A percentile compares a stretch with the other conserved stretches of the same genome.
These are phyloP conservation scores for Spodoptera picta DNA, from an alignment of 2,888 invertebrate species.

Conservation along the genomic window DNA sequence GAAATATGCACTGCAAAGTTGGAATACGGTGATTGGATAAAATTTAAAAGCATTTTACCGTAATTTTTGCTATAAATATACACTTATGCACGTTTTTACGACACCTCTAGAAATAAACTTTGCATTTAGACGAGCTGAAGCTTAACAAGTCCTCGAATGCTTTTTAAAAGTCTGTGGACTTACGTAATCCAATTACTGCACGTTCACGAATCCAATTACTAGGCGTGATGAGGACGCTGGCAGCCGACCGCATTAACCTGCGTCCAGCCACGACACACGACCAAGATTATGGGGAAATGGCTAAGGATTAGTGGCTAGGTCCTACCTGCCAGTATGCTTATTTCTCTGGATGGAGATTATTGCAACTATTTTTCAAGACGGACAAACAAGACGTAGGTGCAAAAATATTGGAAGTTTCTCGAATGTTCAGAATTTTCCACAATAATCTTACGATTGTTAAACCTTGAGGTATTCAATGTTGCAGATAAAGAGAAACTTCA, in stretches of 20 bases:
- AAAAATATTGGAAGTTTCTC: too few species aligned
- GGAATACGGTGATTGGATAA: too few species aligned
- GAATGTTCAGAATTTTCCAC: too few species aligned
- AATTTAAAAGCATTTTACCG: too few species aligned
- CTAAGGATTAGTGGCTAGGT: conserved; percentile 3
- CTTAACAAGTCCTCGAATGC: conserved; percentile 48
- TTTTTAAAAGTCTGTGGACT: conserved; percentile 46
- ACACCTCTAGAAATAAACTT: conserved; percentile 21
- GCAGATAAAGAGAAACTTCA: too few species aligned
- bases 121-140: conserved; percentile 29
- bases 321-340: conserved; percentile 1
- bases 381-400: too few species aligned
- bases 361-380: background rate
- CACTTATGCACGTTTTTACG: background rate
- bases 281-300: conserved; percentile 11
- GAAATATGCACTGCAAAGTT: too few species aligned
- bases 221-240: background rate
- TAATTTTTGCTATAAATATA: background rate
- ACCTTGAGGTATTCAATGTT: too few species aligned
- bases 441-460: too few species aligned
- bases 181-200: conserved; percentile 54
- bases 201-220: conserved; percentile 55
- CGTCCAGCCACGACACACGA: conserved; percentile 16
- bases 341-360: background rate
- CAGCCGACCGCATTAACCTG: conserved; percentile 40